Evolutionary conservation across 2,888 invertebrate species (phyloP), one percentile per base, ranked within the genome.

Genomic region (Sisyra nigra): DNA sequence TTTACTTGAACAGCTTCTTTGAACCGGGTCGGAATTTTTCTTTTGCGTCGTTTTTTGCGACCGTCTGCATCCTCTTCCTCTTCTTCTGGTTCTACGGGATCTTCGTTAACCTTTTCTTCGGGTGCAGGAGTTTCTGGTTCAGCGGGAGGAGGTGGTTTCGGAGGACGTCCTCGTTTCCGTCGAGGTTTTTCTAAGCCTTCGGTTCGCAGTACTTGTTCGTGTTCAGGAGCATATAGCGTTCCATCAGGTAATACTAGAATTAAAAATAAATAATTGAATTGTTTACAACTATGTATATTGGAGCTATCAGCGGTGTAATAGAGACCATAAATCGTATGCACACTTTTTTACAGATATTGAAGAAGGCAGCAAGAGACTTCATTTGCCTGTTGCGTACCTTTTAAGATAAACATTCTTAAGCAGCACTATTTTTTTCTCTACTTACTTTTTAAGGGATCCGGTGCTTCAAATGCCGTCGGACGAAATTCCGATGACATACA

Each of bases 151-250:
- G 64, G 46, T 48, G 57, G 52, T 60, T 80, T 81, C 0, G 76
- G 74, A 9, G 82, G 82, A 34, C 82, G 65, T 6, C 82, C 82
- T 19, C 80, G 63, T 58, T 80, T 82, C 42, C 74, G 64, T 54
- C 71, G 73, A 0, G 80, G 80, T 50, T 71, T 76, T 24, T 72
- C 73, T 15, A 79, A 56, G 2, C 78, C 80, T 45, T 74, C 72
- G 48, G 74, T 70, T 63, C 72, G 69, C 13, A 80, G 59, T 2
- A 74, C 61, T 49, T 79, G 66, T 14, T 75, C 72, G 54, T 81
- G 80, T 19, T 79, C 76, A 0, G 68, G 62, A 45, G 73, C 67
- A 57, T 77, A 81, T 35, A 78, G 60, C 2, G 73, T 72, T 50
- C 74, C 71, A 49, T 69, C 71, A 17, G 74, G 69, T 49, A 72